These are phyloP conservation scores for Tenthredo distinguenda DNA, from an alignment of 2,888 invertebrate genomes.

Conservation along the genomic window DNA sequence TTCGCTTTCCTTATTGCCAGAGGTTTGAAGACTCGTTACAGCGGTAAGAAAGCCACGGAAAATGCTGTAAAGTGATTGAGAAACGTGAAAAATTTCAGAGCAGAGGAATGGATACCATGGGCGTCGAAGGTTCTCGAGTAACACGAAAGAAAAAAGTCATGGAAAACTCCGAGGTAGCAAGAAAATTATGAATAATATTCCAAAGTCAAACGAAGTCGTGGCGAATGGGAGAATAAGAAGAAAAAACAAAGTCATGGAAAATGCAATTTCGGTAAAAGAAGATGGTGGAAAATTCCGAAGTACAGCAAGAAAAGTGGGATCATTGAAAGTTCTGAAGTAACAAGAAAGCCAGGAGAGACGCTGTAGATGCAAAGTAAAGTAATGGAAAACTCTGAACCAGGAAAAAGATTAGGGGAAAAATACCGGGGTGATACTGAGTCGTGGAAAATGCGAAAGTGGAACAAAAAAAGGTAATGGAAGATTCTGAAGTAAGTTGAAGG, in stretches of 20 bases:
- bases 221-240: too few species aligned
- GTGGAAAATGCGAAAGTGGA: too few species aligned
- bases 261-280: neutral
- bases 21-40: neutral
- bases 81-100: neutral
- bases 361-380: neutral
- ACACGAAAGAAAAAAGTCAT: neutral
- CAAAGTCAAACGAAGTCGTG: too few species aligned
- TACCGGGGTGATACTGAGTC: too few species aligned
- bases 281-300: neutral
- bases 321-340: neutral
- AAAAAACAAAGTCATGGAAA: neutral
- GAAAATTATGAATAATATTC: neutral
- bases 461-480: neutral
- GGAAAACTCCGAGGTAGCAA: neutral
- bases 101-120: neutral
- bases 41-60: neutral
- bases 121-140: neutral
- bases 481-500: neutral
- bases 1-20: neutral
- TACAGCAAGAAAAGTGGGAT: neutral
- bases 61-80: neutral
- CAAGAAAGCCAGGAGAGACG: neutral
- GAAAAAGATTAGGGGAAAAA: too few species aligned
- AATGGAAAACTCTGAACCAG: too few species aligned